Conservation (phyloP, 2,888 invertebrate species). For the Agrotis puta region DNA sequence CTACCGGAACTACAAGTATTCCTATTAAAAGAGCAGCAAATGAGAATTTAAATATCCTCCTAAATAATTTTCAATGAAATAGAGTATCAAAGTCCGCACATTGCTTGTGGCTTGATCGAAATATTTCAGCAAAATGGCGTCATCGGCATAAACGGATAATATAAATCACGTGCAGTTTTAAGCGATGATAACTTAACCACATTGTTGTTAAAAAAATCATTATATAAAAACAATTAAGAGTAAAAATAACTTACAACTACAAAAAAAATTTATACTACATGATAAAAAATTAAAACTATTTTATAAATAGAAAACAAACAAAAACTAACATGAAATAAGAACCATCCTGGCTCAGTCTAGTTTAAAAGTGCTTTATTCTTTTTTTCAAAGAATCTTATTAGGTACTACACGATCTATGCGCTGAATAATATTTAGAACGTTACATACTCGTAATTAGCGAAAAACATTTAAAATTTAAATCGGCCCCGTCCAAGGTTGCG, state of each 20-base stretch:
- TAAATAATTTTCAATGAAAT: conserved; percentile 13
- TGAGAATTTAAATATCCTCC: conserved; percentile 4
- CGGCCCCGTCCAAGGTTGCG: conserved; percentile 42
- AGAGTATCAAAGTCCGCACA: conserved; percentile 21
- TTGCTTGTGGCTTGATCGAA: conserved; percentile 16
- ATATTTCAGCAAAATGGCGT: conserved; percentile 54
- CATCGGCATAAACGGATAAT: conserved; percentile 44
- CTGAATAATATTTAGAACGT: conserved; percentile 17
- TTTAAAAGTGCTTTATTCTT: background rate
- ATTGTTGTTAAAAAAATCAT: background rate
- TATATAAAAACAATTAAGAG: background rate
- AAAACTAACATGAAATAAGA: too few species aligned
- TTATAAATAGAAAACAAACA: background rate
- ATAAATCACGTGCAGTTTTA: conserved; percentile 45
- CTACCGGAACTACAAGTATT: conserved; percentile 31
- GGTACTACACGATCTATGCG: background rate
- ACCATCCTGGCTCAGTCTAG: too few species aligned
- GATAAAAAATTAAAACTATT: background rate
- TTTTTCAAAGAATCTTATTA: background rate
- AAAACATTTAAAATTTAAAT: conserved; percentile 47
- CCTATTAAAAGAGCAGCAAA: conserved; percentile 9
- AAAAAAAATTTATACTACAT: too few species aligned
- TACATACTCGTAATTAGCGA: conserved; percentile 48
- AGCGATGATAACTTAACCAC: conserved; percentile 1
- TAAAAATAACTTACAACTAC: too few species aligned